Evolutionary conservation across 2,797 vertebrate species (phyloP).

Genomic region (Myripristis jacobus): DNA sequence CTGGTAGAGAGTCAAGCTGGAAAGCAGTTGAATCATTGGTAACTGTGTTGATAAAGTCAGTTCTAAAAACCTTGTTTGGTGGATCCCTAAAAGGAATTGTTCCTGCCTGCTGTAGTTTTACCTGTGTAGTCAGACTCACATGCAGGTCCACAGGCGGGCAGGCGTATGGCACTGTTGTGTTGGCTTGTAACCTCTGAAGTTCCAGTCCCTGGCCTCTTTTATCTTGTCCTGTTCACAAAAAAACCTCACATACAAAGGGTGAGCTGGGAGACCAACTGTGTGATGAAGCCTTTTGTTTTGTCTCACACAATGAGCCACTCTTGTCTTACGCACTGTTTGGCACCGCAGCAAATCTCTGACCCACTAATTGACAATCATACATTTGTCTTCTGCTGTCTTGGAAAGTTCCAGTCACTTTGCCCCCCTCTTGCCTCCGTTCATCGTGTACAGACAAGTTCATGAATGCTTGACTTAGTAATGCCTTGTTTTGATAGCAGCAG

Average conservation of each 20-base stretch:
- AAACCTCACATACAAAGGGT: too few relatives aligned
- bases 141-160: too few relatives aligned
- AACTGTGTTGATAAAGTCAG: too few relatives aligned
- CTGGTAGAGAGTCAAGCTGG: too few relatives aligned
- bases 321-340: conserved; percentile 71
- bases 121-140: not conserved
- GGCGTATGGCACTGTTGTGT: conserved; percentile 19
- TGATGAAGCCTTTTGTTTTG: conserved; percentile 75
- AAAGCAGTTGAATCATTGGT: too few relatives aligned
- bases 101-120: not conserved
- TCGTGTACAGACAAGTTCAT: conserved; percentile 32
- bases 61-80: too few relatives aligned
- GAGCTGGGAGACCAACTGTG: conserved; percentile 49
- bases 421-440: conserved; percentile 3
- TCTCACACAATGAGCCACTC: conserved; percentile 76
- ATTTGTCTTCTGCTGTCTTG: conserved; percentile 72
- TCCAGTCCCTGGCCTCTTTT: not conserved
- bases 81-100: too few relatives aligned
- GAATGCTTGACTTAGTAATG: conserved; percentile 17
- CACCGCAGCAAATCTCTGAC: conserved; percentile 72
- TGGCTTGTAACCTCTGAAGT: not conserved
- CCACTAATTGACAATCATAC: conserved; percentile 79
- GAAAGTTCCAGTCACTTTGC: conserved; percentile 60
- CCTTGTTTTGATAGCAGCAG: conserved; percentile 9
- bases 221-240: not conserved